These are phyloP conservation scores for Parasteatoda tepidariorum DNA, from an alignment of 1,140 invertebrate species.

Conservation along the genomic window DNA sequence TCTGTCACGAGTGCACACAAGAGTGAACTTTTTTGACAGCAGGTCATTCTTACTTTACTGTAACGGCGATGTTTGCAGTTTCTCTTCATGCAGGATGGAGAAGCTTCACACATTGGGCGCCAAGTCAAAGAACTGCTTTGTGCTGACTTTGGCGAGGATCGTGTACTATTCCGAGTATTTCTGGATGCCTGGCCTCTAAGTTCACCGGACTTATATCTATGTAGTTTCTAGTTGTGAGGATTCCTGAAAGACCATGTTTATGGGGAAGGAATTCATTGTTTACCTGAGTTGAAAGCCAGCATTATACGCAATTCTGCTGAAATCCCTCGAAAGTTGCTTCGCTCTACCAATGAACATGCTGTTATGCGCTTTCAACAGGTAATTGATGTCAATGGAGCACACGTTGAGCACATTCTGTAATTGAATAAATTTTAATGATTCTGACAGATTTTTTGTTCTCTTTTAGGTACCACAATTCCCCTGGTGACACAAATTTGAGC, in stretches of 20 bases:
- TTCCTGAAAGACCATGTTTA: not conserved
- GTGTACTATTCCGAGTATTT: not conserved
- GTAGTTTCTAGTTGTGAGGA: not conserved
- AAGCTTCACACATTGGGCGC: not conserved
- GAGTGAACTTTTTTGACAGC: not conserved
- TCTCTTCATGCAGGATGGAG: not conserved
- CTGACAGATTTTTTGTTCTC: not conserved
- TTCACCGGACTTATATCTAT: too few relatives aligned
- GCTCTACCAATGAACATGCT: not conserved
- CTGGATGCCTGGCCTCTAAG: not conserved
- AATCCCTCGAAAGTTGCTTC: not conserved
- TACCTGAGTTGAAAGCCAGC: not conserved
- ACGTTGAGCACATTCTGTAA: too few relatives aligned
- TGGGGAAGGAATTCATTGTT: not conserved
- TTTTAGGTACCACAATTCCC: not conserved
- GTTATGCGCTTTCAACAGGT: not conserved
- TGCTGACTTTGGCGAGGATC: not conserved
- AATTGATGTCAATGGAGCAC: not conserved
- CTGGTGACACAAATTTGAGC: not conserved
- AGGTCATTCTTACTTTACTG: slow-evolving; percentile 1
- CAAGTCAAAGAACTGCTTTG: not conserved
- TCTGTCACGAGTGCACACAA: not conserved
- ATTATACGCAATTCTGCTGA: not conserved
- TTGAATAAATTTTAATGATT: not conserved
- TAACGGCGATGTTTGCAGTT: not conserved